A percentile compares a stretch with the other conserved stretches of the same genome.
Evolutionary conservation across 2,113 vertebrate genomes (phyloP).

Genomic region (Amphiprion ocellaris): DNA sequence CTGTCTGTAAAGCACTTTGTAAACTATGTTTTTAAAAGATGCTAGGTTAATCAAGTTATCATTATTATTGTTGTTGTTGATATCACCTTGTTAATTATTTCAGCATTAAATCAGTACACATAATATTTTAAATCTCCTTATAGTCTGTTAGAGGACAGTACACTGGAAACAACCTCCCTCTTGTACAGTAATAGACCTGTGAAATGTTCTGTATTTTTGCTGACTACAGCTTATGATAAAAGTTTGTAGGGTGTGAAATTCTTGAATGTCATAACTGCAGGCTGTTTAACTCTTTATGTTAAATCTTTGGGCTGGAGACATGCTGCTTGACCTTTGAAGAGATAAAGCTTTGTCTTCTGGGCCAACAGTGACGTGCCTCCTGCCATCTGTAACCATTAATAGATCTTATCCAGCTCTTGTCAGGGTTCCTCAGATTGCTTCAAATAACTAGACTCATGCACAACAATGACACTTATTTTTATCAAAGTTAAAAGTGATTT

Average conservation of each 20-base stretch:
- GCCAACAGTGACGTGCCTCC: conserved; percentile 32
- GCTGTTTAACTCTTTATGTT: conserved; percentile 45
- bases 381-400: conserved; percentile 35
- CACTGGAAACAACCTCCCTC: conserved; percentile 14
- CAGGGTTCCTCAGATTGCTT: conserved; percentile 24
- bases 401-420: conserved; percentile 20
- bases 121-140: background rate
- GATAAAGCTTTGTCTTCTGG: conserved; percentile 43
- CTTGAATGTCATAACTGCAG: conserved; percentile 60
- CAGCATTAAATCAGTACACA: background rate
- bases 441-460: conserved; percentile 30
- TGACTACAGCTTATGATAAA: conserved; percentile 65
- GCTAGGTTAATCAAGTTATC: no score
- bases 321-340: conserved; percentile 47
- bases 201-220: conserved; percentile 45
- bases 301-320: conserved; percentile 50
- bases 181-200: background rate
- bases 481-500: conserved; percentile 43
- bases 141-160: conserved; percentile 6
- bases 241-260: conserved; percentile 61
- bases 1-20: no score
- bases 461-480: conserved; percentile 30
- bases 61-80: no score
- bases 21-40: no score
- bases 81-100: background rate